Conservation (phyloP, 2,113 vertebrate genomes). For the Glaucidium brasilianum region DNA sequence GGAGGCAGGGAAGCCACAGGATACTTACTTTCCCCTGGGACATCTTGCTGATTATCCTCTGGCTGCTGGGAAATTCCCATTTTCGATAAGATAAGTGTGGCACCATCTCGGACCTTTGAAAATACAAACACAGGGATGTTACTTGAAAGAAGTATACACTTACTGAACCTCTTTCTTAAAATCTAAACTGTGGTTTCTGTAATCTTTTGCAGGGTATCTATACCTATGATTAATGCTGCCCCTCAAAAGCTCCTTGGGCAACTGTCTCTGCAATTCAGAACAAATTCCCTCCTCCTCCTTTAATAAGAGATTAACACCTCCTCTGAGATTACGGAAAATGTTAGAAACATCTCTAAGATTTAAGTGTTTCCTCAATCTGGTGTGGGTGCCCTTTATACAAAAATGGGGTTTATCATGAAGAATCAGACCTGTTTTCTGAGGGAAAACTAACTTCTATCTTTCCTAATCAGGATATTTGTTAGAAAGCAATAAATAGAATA, state of each 20-base stretch:
- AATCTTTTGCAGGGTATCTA: not conserved
- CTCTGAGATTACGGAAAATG: not conserved
- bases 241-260: not conserved
- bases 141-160: fast-evolving
- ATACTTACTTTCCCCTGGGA: conserved; percentile 91
- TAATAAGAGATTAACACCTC: not conserved
- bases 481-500: not conserved
- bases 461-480: not conserved
- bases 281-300: not conserved
- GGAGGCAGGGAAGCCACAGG: not conserved
- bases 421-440: not conserved
- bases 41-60: conserved; percentile 93
- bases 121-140: not conserved
- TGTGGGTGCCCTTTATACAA: not conserved
- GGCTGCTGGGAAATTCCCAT: conserved; percentile 88
- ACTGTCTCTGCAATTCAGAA: not conserved
- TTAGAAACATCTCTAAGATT: not conserved
- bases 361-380: not conserved
- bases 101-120: conserved; percentile 91
- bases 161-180: not conserved
- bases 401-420: not conserved
- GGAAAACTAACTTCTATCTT: not conserved
- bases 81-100: conserved; percentile 90
- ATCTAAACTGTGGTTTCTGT: not conserved
- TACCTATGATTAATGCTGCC: not conserved